phyloP scores from a whole-genome alignment of 1,140 invertebrate genomes.

The Cecropterus lyciades region DNA sequence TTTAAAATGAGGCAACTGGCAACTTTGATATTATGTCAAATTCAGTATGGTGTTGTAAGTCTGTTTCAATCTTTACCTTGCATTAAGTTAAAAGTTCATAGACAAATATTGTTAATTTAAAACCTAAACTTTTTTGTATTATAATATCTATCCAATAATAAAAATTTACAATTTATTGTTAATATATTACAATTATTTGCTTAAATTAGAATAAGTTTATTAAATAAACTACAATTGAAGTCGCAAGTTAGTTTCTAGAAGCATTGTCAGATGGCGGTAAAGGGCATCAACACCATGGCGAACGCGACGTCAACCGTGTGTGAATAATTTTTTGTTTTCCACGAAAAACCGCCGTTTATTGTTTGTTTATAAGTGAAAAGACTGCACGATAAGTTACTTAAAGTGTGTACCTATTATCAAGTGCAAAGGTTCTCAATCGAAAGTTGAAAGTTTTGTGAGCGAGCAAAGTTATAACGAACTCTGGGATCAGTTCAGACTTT shows the following conservation, averaged over 20 bases:
- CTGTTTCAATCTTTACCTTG: no score
- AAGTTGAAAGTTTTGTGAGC: slow-evolving; percentile 75
- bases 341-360: slow-evolving; percentile 73
- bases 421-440: slow-evolving; percentile 56
- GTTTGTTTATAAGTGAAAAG: slow-evolving; percentile 73
- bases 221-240: no score
- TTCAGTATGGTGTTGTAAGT: no score
- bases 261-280: slow-evolving; percentile 59
- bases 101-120: no score
- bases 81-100: no score
- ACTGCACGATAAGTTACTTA: slow-evolving; percentile 58
- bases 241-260: slow-evolving; percentile 39
- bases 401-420: slow-evolving; percentile 60
- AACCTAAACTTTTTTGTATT: no score
- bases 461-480: slow-evolving; percentile 81
- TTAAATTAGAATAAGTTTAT: no score
- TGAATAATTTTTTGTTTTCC: slow-evolving; percentile 80
- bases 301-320: slow-evolving; percentile 77
- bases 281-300: slow-evolving; percentile 81
- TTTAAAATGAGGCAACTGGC: no score
- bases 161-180: no score
- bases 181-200: no score
- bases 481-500: slow-evolving; percentile 79
- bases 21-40: no score
- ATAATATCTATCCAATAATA: no score